These are phyloP conservation scores for Ochotona princeps DNA, from an alignment of 2,113 vertebrate species.

Conservation along the genomic window DNA sequence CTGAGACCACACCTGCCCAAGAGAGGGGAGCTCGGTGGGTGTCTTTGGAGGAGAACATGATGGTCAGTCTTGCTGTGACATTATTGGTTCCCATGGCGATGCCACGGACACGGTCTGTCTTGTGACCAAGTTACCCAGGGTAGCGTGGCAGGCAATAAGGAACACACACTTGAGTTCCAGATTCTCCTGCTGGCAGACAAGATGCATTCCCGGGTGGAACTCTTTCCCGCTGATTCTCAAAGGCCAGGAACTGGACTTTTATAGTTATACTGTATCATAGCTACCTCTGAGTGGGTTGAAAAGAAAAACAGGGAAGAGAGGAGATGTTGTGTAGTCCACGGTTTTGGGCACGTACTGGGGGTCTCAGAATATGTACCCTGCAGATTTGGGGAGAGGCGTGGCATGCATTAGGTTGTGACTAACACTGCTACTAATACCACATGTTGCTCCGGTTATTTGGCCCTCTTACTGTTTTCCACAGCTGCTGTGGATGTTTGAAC, in stretches of 20 bases:
- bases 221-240: too few species aligned
- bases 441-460: fast-evolving
- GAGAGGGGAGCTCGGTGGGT: fast-evolving
- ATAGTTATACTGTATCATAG: not conserved
- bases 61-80: fast-evolving
- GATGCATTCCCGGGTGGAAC: too few species aligned
- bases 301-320: fast-evolving
- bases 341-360: too few species aligned
- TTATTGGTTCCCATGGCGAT: fast-evolving
- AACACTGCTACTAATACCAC: fast-evolving
- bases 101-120: fast-evolving
- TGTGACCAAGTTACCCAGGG: not conserved
- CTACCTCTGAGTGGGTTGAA: too few species aligned
- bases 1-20: not conserved
- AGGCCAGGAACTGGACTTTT: too few species aligned
- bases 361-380: not conserved
- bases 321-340: too few species aligned
- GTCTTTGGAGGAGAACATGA: fast-evolving
- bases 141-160: too few species aligned
- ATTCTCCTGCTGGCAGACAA: too few species aligned
- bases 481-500: fast-evolving
- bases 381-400: fast-evolving
- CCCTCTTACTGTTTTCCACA: not conserved
- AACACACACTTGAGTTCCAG: too few species aligned
- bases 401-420: fast-evolving